Evolutionary conservation across 2,888 invertebrate species (phyloP), one percentile per base, ranked within the genome.

Genomic region (Melanotus villosus): DNA sequence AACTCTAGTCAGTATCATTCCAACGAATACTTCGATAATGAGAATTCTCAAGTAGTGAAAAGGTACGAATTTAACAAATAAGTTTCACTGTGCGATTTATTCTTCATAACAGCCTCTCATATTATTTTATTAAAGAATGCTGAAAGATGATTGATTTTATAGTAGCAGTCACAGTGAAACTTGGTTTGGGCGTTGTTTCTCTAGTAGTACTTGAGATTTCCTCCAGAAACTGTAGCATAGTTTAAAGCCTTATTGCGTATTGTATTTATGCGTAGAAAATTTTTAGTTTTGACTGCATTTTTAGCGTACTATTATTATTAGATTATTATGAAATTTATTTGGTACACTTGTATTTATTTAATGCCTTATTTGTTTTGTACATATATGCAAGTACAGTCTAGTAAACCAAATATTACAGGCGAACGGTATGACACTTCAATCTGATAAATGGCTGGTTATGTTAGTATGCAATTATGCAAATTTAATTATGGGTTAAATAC

Each of bases 401-500:
- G 84, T 80, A 83, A 84, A 84, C 84, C 84, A 84, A 84, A 84
- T 80, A 84, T 73, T 30, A 45, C 7, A 32, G 65, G 50, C 52
- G 50, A 60, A 32, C 30, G 60, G 59, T 69, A 59, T 50, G 58
- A 36, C 41, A 23, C 7, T 7, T 32, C 10, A 23, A 23, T 9
- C 21, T 47, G 26, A 26, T 19, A 19, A 32, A 5, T 9, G 4
- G 30, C 10, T 26, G 52, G 56, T 56, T 21, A 38, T 56, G 36
- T 21, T 56, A 23, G 7, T 38, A 38, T 52, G 9, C 14, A n/a
- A 6, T 3, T 6, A 12, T 14, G 38, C 12, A 12, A 38, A 12
- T 38, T 38, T 6, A 12, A 3, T n/a, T 32, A 32, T 2, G 2
- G 2, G n/a, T n/a, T n/a, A n/a, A n/a, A n/a, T n/a, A n/a, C n/a